Evolutionary conservation across 2,113 vertebrate species (phyloP).

Genomic region (Brachypodius melanocephalos): DNA sequence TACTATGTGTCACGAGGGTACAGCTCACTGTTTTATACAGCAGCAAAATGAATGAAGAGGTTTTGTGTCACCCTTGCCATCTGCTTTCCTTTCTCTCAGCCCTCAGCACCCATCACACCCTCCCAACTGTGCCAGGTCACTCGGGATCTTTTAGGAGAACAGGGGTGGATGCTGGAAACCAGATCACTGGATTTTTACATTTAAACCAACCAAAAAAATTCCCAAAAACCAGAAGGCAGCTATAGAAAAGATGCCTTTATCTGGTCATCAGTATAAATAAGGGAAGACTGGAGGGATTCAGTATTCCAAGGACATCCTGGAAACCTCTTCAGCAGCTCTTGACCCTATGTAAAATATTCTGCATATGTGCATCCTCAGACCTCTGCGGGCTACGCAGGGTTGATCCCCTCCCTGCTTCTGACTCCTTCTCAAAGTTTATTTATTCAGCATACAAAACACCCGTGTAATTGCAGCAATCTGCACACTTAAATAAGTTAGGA

Average conservation of each 20-base stretch:
- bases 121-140: background rate
- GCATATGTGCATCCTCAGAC: background rate
- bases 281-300: background rate
- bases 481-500: background rate
- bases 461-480: background rate
- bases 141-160: fast-evolving
- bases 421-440: background rate
- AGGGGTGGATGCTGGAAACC: background rate
- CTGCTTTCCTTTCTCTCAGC: background rate
- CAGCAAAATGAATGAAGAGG: background rate
- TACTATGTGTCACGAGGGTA: fast-evolving
- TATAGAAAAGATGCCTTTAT: background rate
- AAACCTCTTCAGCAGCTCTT: background rate
- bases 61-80: background rate
- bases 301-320: background rate
- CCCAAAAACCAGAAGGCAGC: background rate
- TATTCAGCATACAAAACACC: background rate
- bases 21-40: background rate
- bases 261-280: background rate
- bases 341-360: background rate
- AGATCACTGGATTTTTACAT: background rate
- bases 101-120: background rate
- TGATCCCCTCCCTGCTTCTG: background rate
- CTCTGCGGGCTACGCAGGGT: background rate
- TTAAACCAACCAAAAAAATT: background rate